These are phyloP conservation scores for Tonatia bakeri DNA, from an alignment of 2,113 vertebrate species.

Conservation along the genomic window DNA sequence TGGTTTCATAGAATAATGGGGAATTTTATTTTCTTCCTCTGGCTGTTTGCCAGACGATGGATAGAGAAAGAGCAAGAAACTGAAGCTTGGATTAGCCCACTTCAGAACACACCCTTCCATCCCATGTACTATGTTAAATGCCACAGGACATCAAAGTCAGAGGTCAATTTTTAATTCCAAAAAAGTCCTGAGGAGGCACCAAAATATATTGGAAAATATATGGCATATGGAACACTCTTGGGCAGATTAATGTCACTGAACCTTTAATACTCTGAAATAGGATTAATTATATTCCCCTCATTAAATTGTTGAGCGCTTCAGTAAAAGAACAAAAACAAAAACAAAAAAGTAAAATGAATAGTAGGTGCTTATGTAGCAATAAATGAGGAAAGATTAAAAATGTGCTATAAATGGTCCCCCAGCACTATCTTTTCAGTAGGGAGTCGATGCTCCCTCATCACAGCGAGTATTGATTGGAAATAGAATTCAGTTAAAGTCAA, in stretches of 20 bases:
- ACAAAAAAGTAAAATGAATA: neutral
- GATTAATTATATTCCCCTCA: neutral
- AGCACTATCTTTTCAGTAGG: neutral
- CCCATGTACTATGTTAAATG: neutral
- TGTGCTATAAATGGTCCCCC: neutral
- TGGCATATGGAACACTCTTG: neutral
- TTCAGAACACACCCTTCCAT: neutral
- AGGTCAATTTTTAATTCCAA: neutral
- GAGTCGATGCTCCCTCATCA: neutral
- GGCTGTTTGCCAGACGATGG: neutral
- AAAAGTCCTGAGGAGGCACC: neutral
- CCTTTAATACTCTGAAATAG: neutral
- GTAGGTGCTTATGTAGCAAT: neutral
- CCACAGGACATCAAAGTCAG: neutral
- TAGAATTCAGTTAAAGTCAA: slow-evolving; percentile 12
- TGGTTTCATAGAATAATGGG: neutral
- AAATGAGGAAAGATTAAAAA: neutral
- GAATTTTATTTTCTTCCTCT: neutral
- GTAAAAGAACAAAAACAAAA: neutral
- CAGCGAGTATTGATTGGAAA: neutral
- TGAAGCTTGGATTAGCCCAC: neutral
- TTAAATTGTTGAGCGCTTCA: neutral
- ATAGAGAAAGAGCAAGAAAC: neutral
- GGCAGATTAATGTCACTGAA: neutral
- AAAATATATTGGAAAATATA: neutral